Percentiles rank a stretch among this genome's conserved stretches.
phyloP scores from a whole-genome alignment of 2,888 invertebrate genomes.

The Parelbella ahira region DNA sequence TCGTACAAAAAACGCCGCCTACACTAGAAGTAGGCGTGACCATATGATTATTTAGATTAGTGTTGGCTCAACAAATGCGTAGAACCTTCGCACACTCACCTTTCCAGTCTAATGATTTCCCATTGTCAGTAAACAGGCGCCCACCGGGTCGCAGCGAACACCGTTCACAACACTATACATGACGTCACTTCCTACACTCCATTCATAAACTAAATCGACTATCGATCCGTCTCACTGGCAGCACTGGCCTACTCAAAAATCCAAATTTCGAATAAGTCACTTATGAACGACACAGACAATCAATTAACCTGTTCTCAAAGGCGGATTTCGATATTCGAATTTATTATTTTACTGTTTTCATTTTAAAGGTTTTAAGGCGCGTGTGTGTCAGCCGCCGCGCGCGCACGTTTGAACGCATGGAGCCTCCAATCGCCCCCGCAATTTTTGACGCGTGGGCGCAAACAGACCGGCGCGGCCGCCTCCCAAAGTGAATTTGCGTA shows the following conservation, averaged over 20 bases:
- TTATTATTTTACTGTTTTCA: conserved; percentile 40
- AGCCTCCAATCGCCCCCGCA: conserved; percentile 75
- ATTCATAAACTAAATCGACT: conserved; percentile 67
- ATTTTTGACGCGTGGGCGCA: conserved; percentile 71
- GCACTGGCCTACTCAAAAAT: conserved; percentile 31
- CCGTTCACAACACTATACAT: conserved; percentile 74
- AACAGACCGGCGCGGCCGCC: conserved; percentile 50
- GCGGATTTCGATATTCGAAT: conserved; percentile 34
- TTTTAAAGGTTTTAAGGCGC: conserved; percentile 44
- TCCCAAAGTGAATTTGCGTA: conserved; percentile 74
- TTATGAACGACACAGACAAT: conserved; percentile 27
- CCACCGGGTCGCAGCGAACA: conserved; percentile 51
- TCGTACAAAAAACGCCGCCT: conserved; percentile 19
- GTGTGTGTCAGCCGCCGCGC: conserved; percentile 68
- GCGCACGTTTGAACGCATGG: conserved; percentile 72
- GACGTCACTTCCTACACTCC: conserved; percentile 75
- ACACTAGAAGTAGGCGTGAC: conserved; percentile 21
- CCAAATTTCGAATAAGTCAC: conserved; percentile 28
- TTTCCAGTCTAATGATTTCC: conserved; percentile 71
- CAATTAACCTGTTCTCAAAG: conserved; percentile 29
- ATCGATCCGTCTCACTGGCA: conserved; percentile 39
- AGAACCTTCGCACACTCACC: conserved; percentile 57
- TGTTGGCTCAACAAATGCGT: conserved; percentile 50
- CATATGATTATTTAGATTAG: conserved; percentile 30
- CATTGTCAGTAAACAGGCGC: conserved; percentile 71